Conservation (phyloP, 2,888 invertebrate species). For the Macrosiphum euphorbiae region DNA sequence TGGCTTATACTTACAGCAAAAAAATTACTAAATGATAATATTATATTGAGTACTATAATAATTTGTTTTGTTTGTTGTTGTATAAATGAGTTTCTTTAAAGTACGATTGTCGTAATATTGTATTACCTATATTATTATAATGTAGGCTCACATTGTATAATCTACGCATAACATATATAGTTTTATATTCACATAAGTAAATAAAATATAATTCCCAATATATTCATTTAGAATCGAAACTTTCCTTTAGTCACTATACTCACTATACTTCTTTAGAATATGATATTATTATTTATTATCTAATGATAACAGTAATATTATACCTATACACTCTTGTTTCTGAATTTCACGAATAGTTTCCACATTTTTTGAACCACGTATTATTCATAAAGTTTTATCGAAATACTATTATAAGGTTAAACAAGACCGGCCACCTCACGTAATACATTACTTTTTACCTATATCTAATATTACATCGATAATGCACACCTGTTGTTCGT, state of each 20-base stretch:
- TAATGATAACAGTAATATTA: background rate
- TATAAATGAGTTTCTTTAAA: background rate
- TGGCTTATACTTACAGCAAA: background rate
- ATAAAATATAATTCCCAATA: background rate
- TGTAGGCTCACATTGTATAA: background rate
- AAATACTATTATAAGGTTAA: background rate
- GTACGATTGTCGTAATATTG: background rate
- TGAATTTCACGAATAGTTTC: background rate
- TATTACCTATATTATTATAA: background rate
- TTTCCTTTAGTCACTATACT: conserved; percentile 25
- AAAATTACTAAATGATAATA: background rate
- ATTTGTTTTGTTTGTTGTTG: background rate
- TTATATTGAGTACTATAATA: background rate
- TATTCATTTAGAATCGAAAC: conserved; percentile 36
- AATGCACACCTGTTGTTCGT: background rate
- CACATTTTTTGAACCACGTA: background rate
- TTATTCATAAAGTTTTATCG: background rate
- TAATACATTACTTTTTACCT: background rate
- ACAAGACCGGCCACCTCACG: background rate
- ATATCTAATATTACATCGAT: background rate
- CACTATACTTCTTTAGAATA: conserved; percentile 35
- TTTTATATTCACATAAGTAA: background rate
- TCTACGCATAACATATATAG: background rate
- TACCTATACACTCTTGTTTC: background rate
- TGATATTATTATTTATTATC: background rate